phyloP scores from a whole-genome alignment of 1,140 invertebrate species.

The Drosophila sulfurigaster region DNA sequence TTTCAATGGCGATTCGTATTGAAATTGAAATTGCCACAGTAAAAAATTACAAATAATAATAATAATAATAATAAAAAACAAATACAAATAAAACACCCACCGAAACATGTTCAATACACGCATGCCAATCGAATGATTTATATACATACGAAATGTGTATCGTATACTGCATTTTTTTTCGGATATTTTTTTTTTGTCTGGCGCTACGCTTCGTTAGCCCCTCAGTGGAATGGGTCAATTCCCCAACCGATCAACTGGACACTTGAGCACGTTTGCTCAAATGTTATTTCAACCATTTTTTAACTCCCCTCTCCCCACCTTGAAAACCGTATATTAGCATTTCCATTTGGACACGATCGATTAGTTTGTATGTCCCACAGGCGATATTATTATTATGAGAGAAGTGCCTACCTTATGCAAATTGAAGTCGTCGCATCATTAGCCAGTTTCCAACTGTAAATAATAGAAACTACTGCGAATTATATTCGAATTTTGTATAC shows the following conservation, averaged over 20 bases:
- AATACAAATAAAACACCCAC: constrained; percentile 32
- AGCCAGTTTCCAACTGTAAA: constrained; percentile 35
- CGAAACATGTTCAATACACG: constrained; percentile 13
- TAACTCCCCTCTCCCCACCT: too few relatives aligned
- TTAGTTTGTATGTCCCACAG: constrained; percentile 37
- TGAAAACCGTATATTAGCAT: constrained; percentile 12
- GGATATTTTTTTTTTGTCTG: neutral
- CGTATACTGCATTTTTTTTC: neutral
- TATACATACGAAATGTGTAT: neutral
- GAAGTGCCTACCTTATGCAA: constrained; percentile 31
- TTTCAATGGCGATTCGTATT: constrained; percentile 11
- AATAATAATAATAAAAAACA: too few relatives aligned
- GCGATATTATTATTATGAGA: constrained; percentile 37
- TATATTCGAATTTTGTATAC: constrained; percentile 4
- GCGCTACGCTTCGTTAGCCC: constrained; percentile 16
- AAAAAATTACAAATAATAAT: neutral
- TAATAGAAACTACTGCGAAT: neutral
- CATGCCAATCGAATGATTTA: constrained; percentile 41
- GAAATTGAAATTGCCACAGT: constrained; percentile 17
- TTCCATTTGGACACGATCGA: constrained; percentile 44
- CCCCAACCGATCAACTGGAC: constrained; percentile 23
- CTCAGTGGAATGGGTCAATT: constrained; percentile 4
- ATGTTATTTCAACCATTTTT: constrained; percentile 2
- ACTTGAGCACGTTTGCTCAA: constrained; percentile 14
- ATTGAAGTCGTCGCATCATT: constrained; percentile 32